phyloP scores from a whole-genome alignment of 2,888 invertebrate species.

The Margaritifera margaritifera region DNA sequence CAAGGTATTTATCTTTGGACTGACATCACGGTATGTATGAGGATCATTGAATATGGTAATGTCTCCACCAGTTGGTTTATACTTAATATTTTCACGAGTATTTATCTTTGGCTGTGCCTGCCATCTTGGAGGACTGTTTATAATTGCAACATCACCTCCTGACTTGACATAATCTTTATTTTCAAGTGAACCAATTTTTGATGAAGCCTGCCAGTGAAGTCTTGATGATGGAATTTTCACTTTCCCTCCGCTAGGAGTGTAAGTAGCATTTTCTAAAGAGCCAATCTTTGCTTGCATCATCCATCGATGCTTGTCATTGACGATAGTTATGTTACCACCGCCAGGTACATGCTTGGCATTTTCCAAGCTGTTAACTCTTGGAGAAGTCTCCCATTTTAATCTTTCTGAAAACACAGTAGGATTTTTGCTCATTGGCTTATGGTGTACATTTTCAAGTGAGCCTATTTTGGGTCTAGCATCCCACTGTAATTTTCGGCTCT shows the following conservation, averaged over 20 bases:
- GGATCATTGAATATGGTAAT: slow-evolving; percentile 40
- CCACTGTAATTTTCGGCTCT: slow-evolving; percentile 42
- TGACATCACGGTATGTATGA: slow-evolving; percentile 36
- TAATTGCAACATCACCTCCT: slow-evolving; percentile 43
- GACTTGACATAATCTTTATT: slow-evolving; percentile 82
- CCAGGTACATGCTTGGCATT: slow-evolving; percentile 31
- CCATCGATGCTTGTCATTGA: slow-evolving; percentile 14
- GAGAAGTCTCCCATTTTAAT: slow-evolving; percentile 27
- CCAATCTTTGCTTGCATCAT: slow-evolving; percentile 40
- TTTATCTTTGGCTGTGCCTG: slow-evolving; percentile 50
- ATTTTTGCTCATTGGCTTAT: slow-evolving; percentile 52
- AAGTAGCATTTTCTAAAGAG: slow-evolving; percentile 49
- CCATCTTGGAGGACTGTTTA: slow-evolving; percentile 35
- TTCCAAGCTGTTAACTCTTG: slow-evolving; percentile 53
- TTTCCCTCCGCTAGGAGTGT: slow-evolving; percentile 51
- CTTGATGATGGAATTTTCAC: slow-evolving; percentile 28
- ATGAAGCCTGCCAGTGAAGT: slow-evolving; percentile 38
- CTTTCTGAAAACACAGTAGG: slow-evolving; percentile 30
- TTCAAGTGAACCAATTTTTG: slow-evolving; percentile 46
- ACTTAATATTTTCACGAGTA: slow-evolving; percentile 50
- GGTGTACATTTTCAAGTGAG: slow-evolving; percentile 46
- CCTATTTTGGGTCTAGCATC: slow-evolving; percentile 48
- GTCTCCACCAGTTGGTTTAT: slow-evolving; percentile 54
- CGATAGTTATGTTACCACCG: slow-evolving; percentile 5
- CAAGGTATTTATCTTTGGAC: slow-evolving; percentile 81